A percentile compares a stretch with the other conserved stretches of the same genome.
Evolutionary conservation across 2,113 vertebrate genomes (phyloP).

Genomic region (Falcunculus frontatus): DNA sequence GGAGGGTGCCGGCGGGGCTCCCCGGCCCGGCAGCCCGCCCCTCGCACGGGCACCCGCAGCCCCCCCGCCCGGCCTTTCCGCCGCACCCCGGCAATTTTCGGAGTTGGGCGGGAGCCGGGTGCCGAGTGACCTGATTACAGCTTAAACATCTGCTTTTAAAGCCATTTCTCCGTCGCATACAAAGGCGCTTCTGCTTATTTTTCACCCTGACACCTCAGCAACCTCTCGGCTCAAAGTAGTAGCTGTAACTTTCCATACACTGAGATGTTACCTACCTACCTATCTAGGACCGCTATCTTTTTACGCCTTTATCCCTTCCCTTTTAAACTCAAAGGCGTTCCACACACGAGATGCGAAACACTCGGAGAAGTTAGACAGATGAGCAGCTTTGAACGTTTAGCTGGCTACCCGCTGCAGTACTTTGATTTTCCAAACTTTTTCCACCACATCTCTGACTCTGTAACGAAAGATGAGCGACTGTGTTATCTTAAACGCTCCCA

Average conservation of each 20-base stretch:
- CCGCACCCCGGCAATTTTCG: neutral
- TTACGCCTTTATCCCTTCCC: neutral
- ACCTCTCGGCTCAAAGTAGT: neutral
- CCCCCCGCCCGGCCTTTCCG: neutral
- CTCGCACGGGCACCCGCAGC: neutral
- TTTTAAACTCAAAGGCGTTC: constrained; percentile 2
- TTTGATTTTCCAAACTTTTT: neutral
- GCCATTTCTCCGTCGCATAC: neutral
- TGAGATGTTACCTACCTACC: neutral
- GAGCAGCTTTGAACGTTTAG: neutral
- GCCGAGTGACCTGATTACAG: neutral
- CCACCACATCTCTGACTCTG: neutral
- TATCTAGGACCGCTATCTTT: neutral
- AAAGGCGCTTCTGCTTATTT: constrained; percentile 11
- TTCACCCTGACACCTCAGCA: neutral
- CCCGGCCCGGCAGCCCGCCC: neutral
- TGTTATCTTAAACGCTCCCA: neutral
- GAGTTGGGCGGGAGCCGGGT: neutral
- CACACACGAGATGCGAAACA: neutral
- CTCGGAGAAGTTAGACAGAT: neutral
- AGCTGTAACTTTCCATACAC: neutral
- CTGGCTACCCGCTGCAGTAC: neutral
- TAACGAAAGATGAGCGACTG: neutral
- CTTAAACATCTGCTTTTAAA: neutral
- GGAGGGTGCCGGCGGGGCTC: neutral